Base-by-base conservation (phyloP, 2,113 vertebrate genomes). In the Epinephelus cyanopodus region DNA sequence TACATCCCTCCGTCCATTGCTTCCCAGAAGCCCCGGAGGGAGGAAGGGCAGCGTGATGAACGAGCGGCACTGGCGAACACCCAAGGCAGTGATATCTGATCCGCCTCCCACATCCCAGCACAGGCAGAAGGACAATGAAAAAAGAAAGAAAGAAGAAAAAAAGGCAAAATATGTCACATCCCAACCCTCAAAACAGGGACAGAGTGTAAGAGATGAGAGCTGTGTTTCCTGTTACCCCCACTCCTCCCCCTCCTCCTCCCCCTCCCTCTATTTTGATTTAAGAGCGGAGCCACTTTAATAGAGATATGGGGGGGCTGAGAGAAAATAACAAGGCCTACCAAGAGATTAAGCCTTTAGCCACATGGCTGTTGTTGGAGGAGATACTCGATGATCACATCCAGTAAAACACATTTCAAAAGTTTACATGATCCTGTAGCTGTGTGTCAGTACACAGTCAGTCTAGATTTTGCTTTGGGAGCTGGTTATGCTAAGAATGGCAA, bases 1-100 rank as follows among this genome's bases (percentile, higher is more conserved):
- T 74, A 60, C 78, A 50, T 82, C 77, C 72, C 77, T 85, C 77
- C n/a, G 33, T 81, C 82, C 74, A 27, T 53, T 27, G 12, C 70
- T 82, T 70, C 74, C 80, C 84, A 82, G 73, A 62, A 84, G 63
- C 62, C 81, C 73, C n/a, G 0, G 50, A 69, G 58, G 77, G 42
- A 50, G 73, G 69, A 25, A 48, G 74, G 75, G 70, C n/a, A 17
- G 50, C 21, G 71, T 83, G 79, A 92, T 77, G 82, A 90, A 90
- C 83, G 72, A 90, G 90, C 52, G 8, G 86, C 64, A 33, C 81
- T 89, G 84, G 91, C 77, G 8, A 56, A 83, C 75, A 75, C 83
- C 80, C 89, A 92, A 86, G 61, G 79, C 56, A 25, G 60, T 53
- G 89, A 84, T 80, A 93, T 89, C 79, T 89, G 88, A 93, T 90